phyloP scores from a whole-genome alignment of 2,888 invertebrate genomes.

The Ethmia dodecea region DNA sequence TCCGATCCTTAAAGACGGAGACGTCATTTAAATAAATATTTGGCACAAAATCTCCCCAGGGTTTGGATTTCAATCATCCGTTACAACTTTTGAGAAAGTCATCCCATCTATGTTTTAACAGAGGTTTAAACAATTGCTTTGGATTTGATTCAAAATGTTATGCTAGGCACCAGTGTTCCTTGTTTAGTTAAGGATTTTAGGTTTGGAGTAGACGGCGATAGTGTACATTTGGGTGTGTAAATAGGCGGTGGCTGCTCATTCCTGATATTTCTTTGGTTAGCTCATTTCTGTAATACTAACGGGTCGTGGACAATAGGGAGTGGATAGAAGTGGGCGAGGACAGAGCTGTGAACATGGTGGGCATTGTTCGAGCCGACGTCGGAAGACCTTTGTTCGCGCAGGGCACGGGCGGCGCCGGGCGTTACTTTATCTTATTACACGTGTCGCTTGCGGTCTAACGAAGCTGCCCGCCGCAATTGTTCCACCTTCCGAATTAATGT shows the following conservation, averaged over 20 bases:
- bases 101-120: conserved; percentile 22
- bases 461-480: conserved; percentile 56
- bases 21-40: conserved; percentile 54
- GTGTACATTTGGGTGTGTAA: too few species aligned
- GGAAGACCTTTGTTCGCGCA: conserved; percentile 61
- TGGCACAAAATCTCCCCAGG: conserved; percentile 35
- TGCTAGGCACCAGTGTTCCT: conserved; percentile 19
- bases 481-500: conserved; percentile 53
- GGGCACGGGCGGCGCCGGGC: conserved; percentile 33
- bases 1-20: conserved; percentile 36
- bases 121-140: conserved; percentile 18
- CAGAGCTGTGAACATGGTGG: conserved; percentile 33
- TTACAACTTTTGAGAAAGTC: conserved; percentile 21
- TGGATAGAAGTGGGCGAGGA: conserved; percentile 35
- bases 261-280: too few species aligned
- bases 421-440: conserved; percentile 68
- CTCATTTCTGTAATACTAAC: conserved; percentile 16
- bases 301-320: conserved; percentile 9
- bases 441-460: conserved; percentile 55
- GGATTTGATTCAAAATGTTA: conserved; percentile 20
- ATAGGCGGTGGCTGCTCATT: too few species aligned
- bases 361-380: conserved; percentile 48
- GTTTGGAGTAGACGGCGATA: too few species aligned
- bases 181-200: too few species aligned
- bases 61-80: conserved; percentile 33